phyloP scores from a whole-genome alignment of 2,888 invertebrate species.

The Tillus elongatus region DNA sequence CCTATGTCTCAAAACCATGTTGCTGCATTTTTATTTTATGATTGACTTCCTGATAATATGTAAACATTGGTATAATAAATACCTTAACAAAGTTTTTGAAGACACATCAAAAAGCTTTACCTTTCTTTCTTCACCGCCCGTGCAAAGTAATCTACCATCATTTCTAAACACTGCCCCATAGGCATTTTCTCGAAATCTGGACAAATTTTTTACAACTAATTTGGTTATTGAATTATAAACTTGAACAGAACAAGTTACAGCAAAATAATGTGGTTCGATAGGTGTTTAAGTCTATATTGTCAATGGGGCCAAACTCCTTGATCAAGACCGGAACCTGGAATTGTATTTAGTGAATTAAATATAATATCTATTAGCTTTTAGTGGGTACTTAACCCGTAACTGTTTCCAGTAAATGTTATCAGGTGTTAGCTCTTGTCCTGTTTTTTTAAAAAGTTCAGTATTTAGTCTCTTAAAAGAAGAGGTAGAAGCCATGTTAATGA shows the following conservation, averaged over 20 bases:
- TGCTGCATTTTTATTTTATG: too few relatives aligned
- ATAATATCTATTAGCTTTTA: too few relatives aligned
- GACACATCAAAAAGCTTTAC: constrained; percentile 84
- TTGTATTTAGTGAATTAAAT: too few relatives aligned
- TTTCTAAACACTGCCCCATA: constrained; percentile 77
- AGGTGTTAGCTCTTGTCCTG: constrained; percentile 57
- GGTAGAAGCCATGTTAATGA: too few relatives aligned
- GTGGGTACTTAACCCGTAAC: too few relatives aligned
- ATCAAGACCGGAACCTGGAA: constrained; percentile 72
- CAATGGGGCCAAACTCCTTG: constrained; percentile 88
- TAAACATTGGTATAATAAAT: too few relatives aligned
- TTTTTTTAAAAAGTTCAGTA: constrained; percentile 58
- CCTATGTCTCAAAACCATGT: too few relatives aligned
- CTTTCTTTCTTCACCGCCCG: constrained; percentile 81
- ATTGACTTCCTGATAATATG: too few relatives aligned
- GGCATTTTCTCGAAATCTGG: constrained; percentile 72
- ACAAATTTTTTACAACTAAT: constrained; percentile 70
- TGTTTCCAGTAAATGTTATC: constrained; percentile 85
- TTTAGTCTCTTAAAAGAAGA: constrained; percentile 67
- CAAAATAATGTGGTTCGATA: constrained; percentile 80
- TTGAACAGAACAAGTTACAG: constrained; percentile 81
- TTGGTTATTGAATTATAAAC: constrained; percentile 82
- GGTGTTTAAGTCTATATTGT: constrained; percentile 87
- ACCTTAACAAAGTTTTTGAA: constrained; percentile 64
- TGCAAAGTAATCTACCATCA: constrained; percentile 75